These are phyloP conservation scores for Drosophila ambigua DNA, from an alignment of 1,140 invertebrate genomes.

Conservation along the genomic window DNA sequence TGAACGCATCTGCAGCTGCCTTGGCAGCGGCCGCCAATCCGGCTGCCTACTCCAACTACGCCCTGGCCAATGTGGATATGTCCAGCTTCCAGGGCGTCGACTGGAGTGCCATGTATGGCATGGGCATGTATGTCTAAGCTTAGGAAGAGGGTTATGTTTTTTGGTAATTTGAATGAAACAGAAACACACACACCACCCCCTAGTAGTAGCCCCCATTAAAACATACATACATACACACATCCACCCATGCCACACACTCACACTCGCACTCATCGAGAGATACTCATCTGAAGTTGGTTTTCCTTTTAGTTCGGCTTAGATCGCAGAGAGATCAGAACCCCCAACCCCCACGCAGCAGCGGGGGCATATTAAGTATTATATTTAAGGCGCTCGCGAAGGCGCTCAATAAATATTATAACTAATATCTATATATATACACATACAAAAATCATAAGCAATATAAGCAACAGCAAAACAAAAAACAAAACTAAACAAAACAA, in stretches of 20 bases:
- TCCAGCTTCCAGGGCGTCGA: conserved; percentile 95
- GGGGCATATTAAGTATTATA: conserved; percentile 76
- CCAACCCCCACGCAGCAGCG: conserved; percentile 39
- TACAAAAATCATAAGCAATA: conserved; percentile 74
- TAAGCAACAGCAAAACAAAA: conserved; percentile 50
- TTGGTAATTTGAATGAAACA: conserved; percentile 58
- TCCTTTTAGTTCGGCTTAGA: conserved; percentile 58
- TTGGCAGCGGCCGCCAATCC: conserved; percentile 85
- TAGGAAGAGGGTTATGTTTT: conserved; percentile 22
- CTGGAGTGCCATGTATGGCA: conserved; percentile 95
- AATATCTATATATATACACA: conserved; percentile 36
- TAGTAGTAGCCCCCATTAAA: conserved; percentile 22
- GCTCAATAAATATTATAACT: conserved; percentile 54
- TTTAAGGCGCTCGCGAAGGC: conserved; percentile 59
- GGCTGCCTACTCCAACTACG: conserved; percentile 91
- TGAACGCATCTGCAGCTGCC: conserved; percentile 82
- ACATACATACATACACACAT: background rate
- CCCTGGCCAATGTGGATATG: conserved; percentile 94
- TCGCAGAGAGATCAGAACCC: conserved; percentile 36
- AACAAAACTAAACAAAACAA: conserved; percentile 1
- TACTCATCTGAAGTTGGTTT: conserved; percentile 52
- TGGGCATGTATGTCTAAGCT: conserved; percentile 94
- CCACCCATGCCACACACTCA: conserved; percentile 22
- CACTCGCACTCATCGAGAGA: conserved; percentile 29
- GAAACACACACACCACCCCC: conserved; percentile 36